Conservation (phyloP, 2,888 invertebrate genomes). For the Troglohyphantes excavatus region DNA sequence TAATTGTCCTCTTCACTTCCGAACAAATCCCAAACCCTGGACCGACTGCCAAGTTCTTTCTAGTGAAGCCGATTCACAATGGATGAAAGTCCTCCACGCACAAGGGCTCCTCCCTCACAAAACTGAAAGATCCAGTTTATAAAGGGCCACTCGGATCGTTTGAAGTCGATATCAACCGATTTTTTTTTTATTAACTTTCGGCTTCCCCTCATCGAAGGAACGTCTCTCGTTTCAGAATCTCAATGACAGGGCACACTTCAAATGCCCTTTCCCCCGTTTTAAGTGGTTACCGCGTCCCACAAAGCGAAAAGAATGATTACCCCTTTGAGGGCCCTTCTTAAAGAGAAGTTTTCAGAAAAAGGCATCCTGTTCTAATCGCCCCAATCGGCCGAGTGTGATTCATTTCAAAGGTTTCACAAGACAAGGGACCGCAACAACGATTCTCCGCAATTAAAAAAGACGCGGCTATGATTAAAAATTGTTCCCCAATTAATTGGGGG, state of each 20-base stretch:
- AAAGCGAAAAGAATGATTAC: constrained; percentile 67
- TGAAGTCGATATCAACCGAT: constrained; percentile 35
- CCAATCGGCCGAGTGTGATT: constrained; percentile 14
- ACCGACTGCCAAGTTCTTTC: neutral
- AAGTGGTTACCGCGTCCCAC: constrained; percentile 56
- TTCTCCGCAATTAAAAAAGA: constrained; percentile 7
- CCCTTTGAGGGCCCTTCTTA: constrained; percentile 17
- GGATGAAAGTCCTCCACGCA: constrained; percentile 6
- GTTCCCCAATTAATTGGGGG: constrained; percentile 46
- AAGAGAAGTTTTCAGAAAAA: constrained; percentile 37
- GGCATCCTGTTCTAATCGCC: constrained; percentile 62
- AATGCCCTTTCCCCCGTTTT: constrained; percentile 11
- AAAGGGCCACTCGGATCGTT: constrained; percentile 57
- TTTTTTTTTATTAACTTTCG: constrained; percentile 8
- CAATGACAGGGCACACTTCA: constrained; percentile 69
- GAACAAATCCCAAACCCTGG: neutral
- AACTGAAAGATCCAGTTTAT: constrained; percentile 38
- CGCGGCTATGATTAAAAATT: constrained; percentile 47
- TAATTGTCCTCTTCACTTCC: neutral
- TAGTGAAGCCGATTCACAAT: neutral
- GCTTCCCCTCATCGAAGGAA: neutral
- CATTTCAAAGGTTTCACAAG: constrained; percentile 41
- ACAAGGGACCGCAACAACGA: neutral
- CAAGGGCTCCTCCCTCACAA: neutral
- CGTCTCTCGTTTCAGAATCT: constrained; percentile 41